phyloP scores from a whole-genome alignment of 1,140 invertebrate genomes.

The Zaprionus ghesquierei region DNA sequence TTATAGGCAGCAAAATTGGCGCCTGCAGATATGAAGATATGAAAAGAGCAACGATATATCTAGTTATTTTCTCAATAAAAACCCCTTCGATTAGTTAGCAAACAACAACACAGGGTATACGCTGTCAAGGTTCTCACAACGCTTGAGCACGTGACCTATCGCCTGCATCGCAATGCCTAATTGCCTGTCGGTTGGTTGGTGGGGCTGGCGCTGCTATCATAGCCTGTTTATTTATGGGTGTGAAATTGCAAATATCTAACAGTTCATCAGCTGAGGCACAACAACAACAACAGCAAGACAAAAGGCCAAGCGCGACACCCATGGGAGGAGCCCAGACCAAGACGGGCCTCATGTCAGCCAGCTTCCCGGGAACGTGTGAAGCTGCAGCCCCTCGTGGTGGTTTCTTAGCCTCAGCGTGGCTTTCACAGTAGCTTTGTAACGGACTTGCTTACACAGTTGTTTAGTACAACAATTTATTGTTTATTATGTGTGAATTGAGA shows the following conservation, averaged over 20 bases:
- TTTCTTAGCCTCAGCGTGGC: not conserved
- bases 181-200: constrained; percentile 16
- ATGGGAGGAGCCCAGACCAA: not conserved
- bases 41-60: too few relatives aligned
- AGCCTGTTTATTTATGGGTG: constrained; percentile 10
- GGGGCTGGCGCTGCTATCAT: too few relatives aligned
- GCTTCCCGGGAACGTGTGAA: constrained; percentile 5
- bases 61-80: not conserved
- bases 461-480: not conserved
- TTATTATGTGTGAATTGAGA: constrained; percentile 23
- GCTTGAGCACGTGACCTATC: constrained; percentile 36
- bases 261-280: constrained; percentile 36
- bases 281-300: too few relatives aligned
- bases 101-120: not conserved
- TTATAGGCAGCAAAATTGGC: too few relatives aligned
- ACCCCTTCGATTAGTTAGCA: not conserved
- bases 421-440: constrained; percentile 1
- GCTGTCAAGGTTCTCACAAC: not conserved
- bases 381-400: constrained; percentile 8
- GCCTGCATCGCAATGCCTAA: constrained; percentile 20
- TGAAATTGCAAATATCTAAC: constrained; percentile 45
- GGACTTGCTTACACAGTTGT: not conserved
- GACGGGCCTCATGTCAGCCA: not conserved
- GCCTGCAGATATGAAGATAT: too few relatives aligned
- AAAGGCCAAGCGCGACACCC: constrained; percentile 8